Base-by-base conservation (phyloP, 92 coral and sea anemone species). In the Zoanthus sociatus region DNA sequence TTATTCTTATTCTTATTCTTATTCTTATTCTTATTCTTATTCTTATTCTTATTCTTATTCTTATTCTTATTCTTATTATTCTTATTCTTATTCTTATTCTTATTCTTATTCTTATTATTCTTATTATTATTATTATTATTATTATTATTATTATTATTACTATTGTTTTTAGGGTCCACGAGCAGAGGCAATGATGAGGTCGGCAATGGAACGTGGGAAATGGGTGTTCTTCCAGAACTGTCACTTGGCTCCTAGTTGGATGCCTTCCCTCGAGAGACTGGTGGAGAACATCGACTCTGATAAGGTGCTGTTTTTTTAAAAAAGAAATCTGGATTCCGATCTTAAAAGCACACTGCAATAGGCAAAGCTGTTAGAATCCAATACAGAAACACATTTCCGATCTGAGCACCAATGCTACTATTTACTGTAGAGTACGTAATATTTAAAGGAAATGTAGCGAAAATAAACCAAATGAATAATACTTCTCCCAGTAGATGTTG, bases 191-290 rank as follows among this genome's bases (percentile, higher is more conserved):
- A 20, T 97, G 95, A 97, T 97, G 99, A 87, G 96, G 54, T 95
- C 98, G 9, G 99, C 99, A 42, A 97, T 97, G 99, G 99, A 97
- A 83, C 95, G 99, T 9, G 99, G 99, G 60, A 97, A 97, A 86
- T 97, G 99, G 99, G 96, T 97, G 60, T 97, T 97, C 95, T 97
- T 97, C 87, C 99, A 97, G 83, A 97, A 97, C 91, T 97, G 99
- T 76, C 99, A 97, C 78, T 88, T 97, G 67, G 98, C 99, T 6
- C 99, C 99, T 21, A 97, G 99, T 85, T 97, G 94, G 90, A 97
- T 97, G 99, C 99, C 99, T 0, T 88, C 90, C 26, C 79, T 97
- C 13, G 99, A 97, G 79, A 87, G 99, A 78, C 95, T 97, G 54
- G 95, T 97, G 18, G 99, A 97, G 72, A 95, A 97, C 87, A 97